phyloP scores from a whole-genome alignment of 1,140 invertebrate genomes.

The Schmidtea mediterranea region DNA sequence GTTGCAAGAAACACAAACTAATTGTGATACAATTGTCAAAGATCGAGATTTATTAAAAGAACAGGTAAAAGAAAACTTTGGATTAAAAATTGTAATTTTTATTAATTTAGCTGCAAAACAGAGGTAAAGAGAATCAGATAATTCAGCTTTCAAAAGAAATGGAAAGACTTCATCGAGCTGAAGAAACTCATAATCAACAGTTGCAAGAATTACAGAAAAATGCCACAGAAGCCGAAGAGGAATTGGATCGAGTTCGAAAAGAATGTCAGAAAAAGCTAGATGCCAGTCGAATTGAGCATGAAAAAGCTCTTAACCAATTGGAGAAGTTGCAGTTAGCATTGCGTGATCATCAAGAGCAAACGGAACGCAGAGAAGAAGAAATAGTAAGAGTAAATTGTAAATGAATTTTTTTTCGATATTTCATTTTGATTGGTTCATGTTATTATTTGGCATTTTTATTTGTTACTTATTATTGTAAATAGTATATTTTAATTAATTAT shows the following conservation, averaged over 20 bases:
- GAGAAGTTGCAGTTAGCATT: background rate
- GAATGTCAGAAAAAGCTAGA: no score
- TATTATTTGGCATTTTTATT: no score
- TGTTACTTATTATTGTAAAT: no score
- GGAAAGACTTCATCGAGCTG: background rate
- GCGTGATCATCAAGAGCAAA: background rate
- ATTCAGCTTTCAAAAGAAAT: background rate
- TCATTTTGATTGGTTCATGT: no score
- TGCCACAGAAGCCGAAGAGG: background rate
- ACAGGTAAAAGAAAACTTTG: background rate
- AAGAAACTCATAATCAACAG: background rate
- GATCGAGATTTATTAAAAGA: background rate
- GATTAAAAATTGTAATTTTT: no score
- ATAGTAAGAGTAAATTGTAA: background rate
- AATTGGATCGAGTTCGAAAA: background rate
- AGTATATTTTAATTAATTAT: no score
- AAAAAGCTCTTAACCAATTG: constrained; percentile 1
- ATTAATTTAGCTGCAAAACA: no score
- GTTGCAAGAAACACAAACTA: background rate
- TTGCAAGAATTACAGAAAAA: background rate
- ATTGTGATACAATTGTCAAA: constrained; percentile 2
- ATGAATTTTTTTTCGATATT: no score
- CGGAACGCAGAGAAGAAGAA: constrained; percentile 1
- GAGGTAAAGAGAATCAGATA: no score
- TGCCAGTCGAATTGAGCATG: background rate